Conservation (phyloP, 2,113 vertebrate genomes). For the Grammomys dolichurus region DNA sequence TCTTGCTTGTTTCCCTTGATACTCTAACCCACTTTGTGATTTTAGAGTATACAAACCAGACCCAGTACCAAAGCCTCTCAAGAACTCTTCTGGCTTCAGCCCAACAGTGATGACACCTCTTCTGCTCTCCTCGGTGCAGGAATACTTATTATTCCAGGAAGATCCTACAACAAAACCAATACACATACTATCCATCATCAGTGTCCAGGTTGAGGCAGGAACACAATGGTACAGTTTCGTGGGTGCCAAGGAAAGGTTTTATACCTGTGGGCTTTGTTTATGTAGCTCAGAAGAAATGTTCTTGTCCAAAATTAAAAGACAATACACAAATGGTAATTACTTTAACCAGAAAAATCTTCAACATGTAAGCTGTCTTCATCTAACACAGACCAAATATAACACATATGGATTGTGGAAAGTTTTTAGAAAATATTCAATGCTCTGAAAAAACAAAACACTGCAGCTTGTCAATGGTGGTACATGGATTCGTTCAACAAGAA, state of each 20-base stretch:
- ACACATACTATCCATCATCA: not conserved
- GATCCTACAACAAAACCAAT: not conserved
- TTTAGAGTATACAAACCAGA: no score
- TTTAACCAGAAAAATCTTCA: slow-evolving; percentile 36
- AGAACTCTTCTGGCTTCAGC: not conserved
- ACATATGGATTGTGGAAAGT: not conserved
- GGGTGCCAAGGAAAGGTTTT: not conserved
- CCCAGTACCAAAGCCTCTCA: not conserved
- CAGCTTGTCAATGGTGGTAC: not conserved
- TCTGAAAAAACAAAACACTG: not conserved
- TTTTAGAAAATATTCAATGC: not conserved
- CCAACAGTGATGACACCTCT: not conserved
- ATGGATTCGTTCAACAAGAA: not conserved
- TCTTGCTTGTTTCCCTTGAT: not conserved
- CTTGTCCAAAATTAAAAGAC: slow-evolving; percentile 12
- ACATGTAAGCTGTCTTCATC: not conserved
- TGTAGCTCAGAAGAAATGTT: not conserved
- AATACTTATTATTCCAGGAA: not conserved
- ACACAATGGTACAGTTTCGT: not conserved
- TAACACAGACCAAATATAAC: not conserved
- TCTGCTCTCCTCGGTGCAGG: not conserved
- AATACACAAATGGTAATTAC: not conserved
- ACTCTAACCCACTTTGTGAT: no score
- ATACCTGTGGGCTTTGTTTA: not conserved
- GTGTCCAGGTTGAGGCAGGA: not conserved